Conservation (phyloP, 1,140 invertebrate species). For the Formica exsecta region DNA sequence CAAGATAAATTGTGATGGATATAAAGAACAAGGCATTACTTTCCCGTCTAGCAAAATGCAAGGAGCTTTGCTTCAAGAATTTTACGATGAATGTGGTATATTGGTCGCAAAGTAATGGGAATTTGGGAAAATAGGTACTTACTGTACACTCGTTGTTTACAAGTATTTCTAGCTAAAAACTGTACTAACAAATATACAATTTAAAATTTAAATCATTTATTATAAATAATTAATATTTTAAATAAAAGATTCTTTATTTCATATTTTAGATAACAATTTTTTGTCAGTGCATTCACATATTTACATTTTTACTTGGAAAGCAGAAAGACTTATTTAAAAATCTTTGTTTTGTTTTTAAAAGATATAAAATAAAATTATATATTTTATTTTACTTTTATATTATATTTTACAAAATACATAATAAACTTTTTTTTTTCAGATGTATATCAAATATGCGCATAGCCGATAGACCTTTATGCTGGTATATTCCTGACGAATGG, state of each 20-base stretch:
- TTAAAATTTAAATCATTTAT: background rate
- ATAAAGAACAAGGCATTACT: conserved; percentile 96
- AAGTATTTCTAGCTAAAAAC: no score
- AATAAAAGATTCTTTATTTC: no score
- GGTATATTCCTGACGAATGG: conserved; percentile 94
- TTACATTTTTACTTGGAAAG: no score
- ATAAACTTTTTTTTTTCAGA: background rate
- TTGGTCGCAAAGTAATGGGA: conserved; percentile 90
- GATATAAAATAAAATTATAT: background rate
- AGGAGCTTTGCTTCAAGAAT: conserved; percentile 92
- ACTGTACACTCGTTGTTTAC: background rate
- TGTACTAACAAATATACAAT: background rate
- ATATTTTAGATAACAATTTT: no score
- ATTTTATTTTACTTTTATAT: background rate
- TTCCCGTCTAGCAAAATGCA: conserved; percentile 96
- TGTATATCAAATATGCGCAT: background rate
- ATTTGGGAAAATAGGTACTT: conserved; percentile 85
- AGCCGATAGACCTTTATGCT: conserved; percentile 78
- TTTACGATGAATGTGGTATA: conserved; percentile 94
- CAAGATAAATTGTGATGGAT: conserved; percentile 92
- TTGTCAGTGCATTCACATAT: no score
- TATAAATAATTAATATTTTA: no score
- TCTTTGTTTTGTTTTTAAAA: no score
- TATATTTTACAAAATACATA: background rate
- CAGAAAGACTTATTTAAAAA: no score